Percentiles rank a stretch among this genome's conserved stretches.
Evolutionary conservation across 2,113 vertebrate species (phyloP).

Genomic region (Gnathonemus echidnorhynchus): DNA sequence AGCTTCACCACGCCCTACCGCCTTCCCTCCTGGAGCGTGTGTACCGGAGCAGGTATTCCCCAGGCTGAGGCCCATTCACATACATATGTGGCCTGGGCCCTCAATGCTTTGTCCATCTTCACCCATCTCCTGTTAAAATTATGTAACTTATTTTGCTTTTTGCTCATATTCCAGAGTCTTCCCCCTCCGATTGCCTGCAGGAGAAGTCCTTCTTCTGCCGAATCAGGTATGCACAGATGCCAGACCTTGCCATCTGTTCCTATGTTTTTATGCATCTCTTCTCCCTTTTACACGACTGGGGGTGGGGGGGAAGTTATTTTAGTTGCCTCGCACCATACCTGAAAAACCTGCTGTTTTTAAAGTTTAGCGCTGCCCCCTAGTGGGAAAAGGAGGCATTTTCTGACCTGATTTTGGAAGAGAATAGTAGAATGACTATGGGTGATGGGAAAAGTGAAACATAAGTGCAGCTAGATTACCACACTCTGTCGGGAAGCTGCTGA

Average conservation of each 20-base stretch:
- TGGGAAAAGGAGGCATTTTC: background rate
- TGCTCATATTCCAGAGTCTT: constrained; percentile 62
- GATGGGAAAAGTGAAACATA: background rate
- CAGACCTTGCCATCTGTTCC: background rate
- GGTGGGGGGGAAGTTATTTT: background rate
- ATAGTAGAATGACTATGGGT: background rate
- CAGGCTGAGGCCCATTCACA: too few species aligned
- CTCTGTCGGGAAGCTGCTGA: background rate
- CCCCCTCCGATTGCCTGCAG: constrained; percentile 74
- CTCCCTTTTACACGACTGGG: background rate
- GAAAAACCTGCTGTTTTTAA: background rate
- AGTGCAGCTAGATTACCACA: background rate
- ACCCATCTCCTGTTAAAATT: constrained; percentile 35
- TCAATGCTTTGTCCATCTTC: background rate
- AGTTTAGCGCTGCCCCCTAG: background rate
- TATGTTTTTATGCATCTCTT: constrained; percentile 23
- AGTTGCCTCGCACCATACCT: background rate
- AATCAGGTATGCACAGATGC: constrained; percentile 58
- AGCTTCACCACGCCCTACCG: constrained; percentile 80
- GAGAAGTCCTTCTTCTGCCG: constrained; percentile 97
- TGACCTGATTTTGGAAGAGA: background rate
- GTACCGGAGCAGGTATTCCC: constrained; percentile 68
- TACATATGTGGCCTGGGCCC: background rate
- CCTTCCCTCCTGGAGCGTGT: constrained; percentile 81
- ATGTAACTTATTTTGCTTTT: constrained; percentile 19